Evolutionary conservation across 30 jellyfish, hydroid and myxozoan genomes (phyloP).

Genomic region (Cassiopea andromeda): DNA sequence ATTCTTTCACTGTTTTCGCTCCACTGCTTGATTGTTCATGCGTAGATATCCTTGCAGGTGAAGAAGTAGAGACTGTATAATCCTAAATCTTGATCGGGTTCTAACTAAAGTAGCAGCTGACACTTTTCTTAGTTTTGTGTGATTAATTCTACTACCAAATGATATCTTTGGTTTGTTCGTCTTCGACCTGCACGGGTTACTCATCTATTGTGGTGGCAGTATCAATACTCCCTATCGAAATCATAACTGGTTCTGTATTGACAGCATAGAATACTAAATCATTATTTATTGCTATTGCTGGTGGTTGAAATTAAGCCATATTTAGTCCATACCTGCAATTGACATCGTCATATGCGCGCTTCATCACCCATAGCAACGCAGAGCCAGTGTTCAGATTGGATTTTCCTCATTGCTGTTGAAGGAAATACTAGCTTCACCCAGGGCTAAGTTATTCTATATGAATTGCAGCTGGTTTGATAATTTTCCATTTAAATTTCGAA

Average conservation of each 20-base stretch:
- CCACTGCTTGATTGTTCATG: too few relatives aligned
- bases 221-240: neutral
- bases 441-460: neutral
- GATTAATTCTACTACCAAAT: neutral
- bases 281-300: neutral
- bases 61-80: neutral
- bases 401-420: neutral
- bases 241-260: neutral
- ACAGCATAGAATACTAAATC: neutral
- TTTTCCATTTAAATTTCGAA: too few relatives aligned
- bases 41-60: neutral
- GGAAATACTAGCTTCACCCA: neutral
- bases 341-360: neutral
- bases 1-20: neutral
- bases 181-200: neutral
- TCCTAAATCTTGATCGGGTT: neutral
- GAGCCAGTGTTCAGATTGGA: neutral
- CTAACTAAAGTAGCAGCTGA: too few relatives aligned
- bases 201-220: neutral
- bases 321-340: conserved; percentile 12
- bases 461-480: too few relatives aligned
- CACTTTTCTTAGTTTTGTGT: neutral
- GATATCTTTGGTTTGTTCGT: neutral
- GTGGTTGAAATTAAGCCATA: neutral
- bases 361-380: neutral